Base-by-base conservation (phyloP, 2,888 invertebrate species). In the Crossocerus cetratus region DNA sequence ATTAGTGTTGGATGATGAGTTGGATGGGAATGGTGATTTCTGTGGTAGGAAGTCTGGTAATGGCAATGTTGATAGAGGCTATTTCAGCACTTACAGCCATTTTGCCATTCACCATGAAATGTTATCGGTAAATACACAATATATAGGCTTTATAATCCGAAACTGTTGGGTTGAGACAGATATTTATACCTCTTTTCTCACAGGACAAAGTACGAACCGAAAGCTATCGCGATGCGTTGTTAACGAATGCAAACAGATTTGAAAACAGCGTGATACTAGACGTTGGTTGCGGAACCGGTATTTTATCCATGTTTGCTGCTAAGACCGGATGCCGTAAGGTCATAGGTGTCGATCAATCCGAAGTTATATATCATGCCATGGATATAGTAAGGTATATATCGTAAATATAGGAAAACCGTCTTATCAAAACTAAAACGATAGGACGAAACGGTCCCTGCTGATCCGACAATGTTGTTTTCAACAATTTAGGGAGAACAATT, bases 231-330 rank as follows among this genome's bases (percentile, higher is more conserved):
- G 93, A 96, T 90, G 97, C 98, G 21, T 94, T 98, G 77, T 86
- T 95, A 61, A 93, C 93, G 18, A 98, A 98, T 88, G 91, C 91
- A 42, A 92, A 93, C 43, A 91, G 93, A 67, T 93, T 98, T 64
- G 91, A 92, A 83, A 94, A 93, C 53, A 97, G 97, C 91, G 91
- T 93, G 21, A 97, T 99, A 20, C 91, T 99, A 72, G 99, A 99
- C 92, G 94, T 99, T 67, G 99, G 99, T 44, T 99, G 99, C 91
- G 99, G 99, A 22, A 99, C 99, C 0, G 97, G 98, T 32, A 99
- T 99, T 81, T 91, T 99, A 22, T 98, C 98, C 14, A 98, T 99
- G 97, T 99, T 99, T 92, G 96, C 97, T 78, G 98, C 98, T 13
- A 94, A 96, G 86, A 97, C 98, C 21, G 99, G 98, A 23, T 99